phyloP scores from a whole-genome alignment of 2,113 vertebrate species.

The Bufo gargarizans region DNA sequence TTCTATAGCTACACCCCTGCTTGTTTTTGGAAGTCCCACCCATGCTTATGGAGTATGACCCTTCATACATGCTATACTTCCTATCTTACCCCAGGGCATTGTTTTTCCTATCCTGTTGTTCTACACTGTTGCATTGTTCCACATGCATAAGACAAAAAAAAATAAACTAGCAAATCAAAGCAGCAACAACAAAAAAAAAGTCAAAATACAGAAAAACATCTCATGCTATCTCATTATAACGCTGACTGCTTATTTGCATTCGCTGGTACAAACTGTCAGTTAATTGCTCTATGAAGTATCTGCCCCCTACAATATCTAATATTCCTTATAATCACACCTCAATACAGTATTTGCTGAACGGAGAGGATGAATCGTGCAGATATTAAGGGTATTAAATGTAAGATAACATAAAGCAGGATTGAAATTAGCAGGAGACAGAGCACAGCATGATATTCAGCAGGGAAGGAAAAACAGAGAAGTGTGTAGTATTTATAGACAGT shows the following conservation, averaged over 20 bases:
- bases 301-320: background rate
- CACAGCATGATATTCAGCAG: slow-evolving; percentile 5
- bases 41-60: background rate
- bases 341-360: background rate
- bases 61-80: background rate
- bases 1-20: background rate
- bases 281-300: background rate
- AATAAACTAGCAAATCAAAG: background rate
- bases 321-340: background rate
- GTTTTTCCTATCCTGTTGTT: background rate
- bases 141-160: background rate
- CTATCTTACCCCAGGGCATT: background rate
- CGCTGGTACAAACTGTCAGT: background rate
- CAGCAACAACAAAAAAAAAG: background rate
- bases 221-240: background rate
- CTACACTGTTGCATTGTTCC: background rate
- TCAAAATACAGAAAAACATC: background rate
- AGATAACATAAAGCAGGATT: background rate
- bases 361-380: background rate
- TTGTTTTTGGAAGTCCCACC: background rate
- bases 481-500: background rate
- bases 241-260: background rate
- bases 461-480: background rate
- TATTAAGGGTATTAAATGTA: background rate
- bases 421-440: slow-evolving; percentile 18